Base-by-base conservation (phyloP, 1,140 invertebrate genomes). In the Scaptomyza hsui region DNA sequence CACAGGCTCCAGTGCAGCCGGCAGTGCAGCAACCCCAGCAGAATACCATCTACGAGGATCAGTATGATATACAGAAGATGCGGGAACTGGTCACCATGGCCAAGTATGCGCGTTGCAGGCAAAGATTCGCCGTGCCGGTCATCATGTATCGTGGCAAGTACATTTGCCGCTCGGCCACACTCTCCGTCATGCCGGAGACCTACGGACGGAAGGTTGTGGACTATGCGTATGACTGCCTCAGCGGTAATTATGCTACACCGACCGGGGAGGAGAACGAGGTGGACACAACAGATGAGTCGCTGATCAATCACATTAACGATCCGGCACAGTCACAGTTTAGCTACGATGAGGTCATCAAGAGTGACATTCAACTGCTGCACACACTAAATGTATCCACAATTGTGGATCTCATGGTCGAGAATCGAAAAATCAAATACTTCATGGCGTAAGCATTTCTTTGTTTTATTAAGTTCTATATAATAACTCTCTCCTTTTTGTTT, bases 401-500 rank as follows among this genome's bases (percentile, higher is more conserved):
- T 63, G 94, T 96, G 70, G 96, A 97, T 91, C 94, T 97, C 35
- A 97, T 97, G 96, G 96, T 97, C 2, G 96, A 97, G 91, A 96
- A 96, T 89, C 96, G 96, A 75, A 97, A 97, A 93, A 95, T 96
- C 10, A 97, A 97, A 92, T 97, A 95, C 93, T 95, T 95, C 55
- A 91, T 97, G 90, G 94, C 95, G 96, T 97, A 93, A 95, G 95
- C 92, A 4, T 51, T 4, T 1, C 0, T 1, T 6, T 7, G 6
- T 29, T 29, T 9, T 9, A 9, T 1, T 29, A 1, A 9, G 26
- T 29, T 29, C 1, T 0, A 29, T 9, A 7, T 29, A 7, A 9
- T 29, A 29, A 29, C 13, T 16, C 10, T 32, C 3, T 18, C 9
- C 12, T n/a, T 24, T 3, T 1, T 7, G 18, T 6, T 61, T 92